These are phyloP conservation scores for Dicrurus megarhynchus DNA, from an alignment of 2,113 vertebrate genomes.

Conservation along the genomic window DNA sequence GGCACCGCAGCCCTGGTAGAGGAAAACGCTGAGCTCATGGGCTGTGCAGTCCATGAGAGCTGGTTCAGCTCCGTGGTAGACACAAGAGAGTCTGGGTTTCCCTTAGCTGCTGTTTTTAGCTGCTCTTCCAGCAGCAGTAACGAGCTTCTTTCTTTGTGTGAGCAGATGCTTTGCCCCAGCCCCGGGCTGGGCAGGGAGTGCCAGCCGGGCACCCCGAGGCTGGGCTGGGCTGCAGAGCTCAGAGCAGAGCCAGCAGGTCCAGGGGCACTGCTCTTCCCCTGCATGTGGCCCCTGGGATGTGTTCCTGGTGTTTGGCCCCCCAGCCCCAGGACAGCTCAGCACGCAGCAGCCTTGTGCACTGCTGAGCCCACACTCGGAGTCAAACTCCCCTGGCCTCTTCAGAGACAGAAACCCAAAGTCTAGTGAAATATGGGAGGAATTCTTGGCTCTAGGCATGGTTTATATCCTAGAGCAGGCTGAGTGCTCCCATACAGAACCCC, in stretches of 20 bases:
- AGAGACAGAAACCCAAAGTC: not conserved
- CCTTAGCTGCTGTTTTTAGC: not conserved
- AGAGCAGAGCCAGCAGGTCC: not conserved
- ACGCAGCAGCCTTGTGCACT: fast-evolving
- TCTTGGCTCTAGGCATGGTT: not conserved
- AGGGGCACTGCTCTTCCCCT: not conserved
- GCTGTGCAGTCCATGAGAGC: not conserved
- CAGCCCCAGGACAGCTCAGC: not conserved
- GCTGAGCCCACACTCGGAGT: not conserved
- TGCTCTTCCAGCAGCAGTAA: not conserved
- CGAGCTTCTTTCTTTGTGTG: not conserved
- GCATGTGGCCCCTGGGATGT: not conserved
- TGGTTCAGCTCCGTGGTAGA: not conserved
- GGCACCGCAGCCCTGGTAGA: fast-evolving
- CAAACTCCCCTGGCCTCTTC: not conserved
- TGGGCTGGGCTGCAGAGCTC: not conserved
- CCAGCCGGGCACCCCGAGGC: fast-evolving
- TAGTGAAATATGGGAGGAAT: not conserved
- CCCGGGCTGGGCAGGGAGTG: not conserved
- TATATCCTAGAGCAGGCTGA: not conserved
- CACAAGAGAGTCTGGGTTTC: not conserved
- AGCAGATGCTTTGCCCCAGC: not conserved
- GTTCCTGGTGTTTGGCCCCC: not conserved
- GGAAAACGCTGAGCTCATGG: fast-evolving
- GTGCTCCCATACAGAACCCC: not conserved